Evolutionary conservation across 2,888 invertebrate genomes (phyloP), one percentile per base, ranked within the genome.

Genomic region (Incurvaria masculella): DNA sequence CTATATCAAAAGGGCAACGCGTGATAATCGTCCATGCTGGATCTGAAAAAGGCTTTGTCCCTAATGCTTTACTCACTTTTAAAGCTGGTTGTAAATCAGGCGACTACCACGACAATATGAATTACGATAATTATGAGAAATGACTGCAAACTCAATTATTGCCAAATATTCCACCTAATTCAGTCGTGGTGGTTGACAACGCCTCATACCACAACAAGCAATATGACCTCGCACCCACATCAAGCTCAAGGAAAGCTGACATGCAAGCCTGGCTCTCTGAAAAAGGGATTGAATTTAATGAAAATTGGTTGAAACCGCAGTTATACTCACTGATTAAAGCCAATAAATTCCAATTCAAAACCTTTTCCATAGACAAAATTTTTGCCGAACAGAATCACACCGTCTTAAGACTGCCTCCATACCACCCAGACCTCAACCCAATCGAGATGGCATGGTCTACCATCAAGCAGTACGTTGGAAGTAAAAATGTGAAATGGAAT

Each of bases 91-190:
- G 27, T 0, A 58, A 56, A 51, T 44, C 51, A 10, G 59, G 58
- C 2, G 61, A 62, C 45, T 59, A 59, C 21, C 59, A 61, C 42
- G 57, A 58, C 21, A 56, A 60, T 39, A 61, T 61, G 58, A 63
- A 60, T 51, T 49, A 21, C 17, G 49, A 49, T 6, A 59, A 58
- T 51, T 61, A 57, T 44, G 53, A 51, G 42, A 55, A 57, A 49
- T 63, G 61, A 60, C 42, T 62, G 1, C 41, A 51, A 20, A 55
- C 50, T 5, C 52, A 59, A 45, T 46, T 61, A 23, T 45, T 61
- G 2, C 59, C 61, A 14, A 61, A 61, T 46, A 41, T 62, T 18
- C 55, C 56, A 17, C 51, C 52, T 5, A 55, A 52, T 39, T 55
- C 58, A 19, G 57, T 56, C 2, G 51, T 57, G 40, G 55, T 58